These are phyloP conservation scores for Enteromius mattozi DNA, from an alignment of 2,797 vertebrate genomes.

Conservation along the genomic window DNA sequence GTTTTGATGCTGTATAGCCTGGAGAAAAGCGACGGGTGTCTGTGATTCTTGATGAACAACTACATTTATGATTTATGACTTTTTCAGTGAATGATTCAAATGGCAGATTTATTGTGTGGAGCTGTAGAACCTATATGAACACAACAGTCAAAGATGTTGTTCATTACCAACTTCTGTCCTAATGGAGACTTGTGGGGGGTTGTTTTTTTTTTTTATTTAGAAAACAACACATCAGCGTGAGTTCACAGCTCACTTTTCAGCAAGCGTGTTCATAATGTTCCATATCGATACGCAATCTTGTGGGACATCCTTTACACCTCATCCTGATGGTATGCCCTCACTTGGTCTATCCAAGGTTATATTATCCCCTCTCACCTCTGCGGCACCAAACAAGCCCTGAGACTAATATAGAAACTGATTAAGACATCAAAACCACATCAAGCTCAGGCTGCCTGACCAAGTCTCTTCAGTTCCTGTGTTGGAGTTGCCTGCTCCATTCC, in stretches of 20 bases:
- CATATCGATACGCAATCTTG: neutral
- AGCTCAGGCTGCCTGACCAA: slow-evolving; percentile 74
- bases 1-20: slow-evolving; percentile 76
- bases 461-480: slow-evolving; percentile 72
- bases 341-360: neutral
- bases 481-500: slow-evolving; percentile 76
- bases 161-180: slow-evolving; percentile 39
- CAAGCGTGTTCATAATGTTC: slow-evolving; percentile 10
- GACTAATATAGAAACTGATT: slow-evolving; percentile 77
- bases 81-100: slow-evolving; percentile 53
- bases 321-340: neutral
- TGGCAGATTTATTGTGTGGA: slow-evolving; percentile 29
- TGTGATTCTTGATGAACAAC: slow-evolving; percentile 85
- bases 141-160: slow-evolving; percentile 34
- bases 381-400: slow-evolving; percentile 68
- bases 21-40: slow-evolving; percentile 81
- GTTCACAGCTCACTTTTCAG: neutral
- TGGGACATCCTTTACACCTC: slow-evolving; percentile 2
- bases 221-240: slow-evolving; percentile 8
- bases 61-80: slow-evolving; percentile 74
- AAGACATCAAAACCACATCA: slow-evolving; percentile 83
- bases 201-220: neutral
- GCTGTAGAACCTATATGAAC: slow-evolving; percentile 28
- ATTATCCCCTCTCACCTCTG: slow-evolving; percentile 58
- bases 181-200: slow-evolving; percentile 28